phyloP scores from a whole-genome alignment of 2,797 vertebrate species.

The Odontamblyopus rebecca region DNA sequence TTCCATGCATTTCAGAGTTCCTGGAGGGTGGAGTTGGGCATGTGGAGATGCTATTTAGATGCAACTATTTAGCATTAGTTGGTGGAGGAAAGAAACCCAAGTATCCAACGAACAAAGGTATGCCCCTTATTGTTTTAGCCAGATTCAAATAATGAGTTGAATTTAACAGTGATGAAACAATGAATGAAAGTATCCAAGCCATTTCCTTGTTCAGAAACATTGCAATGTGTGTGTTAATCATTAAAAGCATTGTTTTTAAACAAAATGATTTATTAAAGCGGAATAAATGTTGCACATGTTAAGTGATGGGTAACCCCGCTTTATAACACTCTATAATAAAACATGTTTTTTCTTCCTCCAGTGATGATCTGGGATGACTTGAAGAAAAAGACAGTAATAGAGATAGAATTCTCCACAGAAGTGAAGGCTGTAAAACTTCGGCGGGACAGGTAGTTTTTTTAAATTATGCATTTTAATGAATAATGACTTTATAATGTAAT shows the following conservation, averaged over 20 bases:
- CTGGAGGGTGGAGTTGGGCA: slow-evolving; percentile 95
- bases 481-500: background rate
- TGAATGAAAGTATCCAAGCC: background rate
- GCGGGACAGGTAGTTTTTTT: slow-evolving; percentile 84
- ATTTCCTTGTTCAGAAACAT: background rate
- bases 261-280: background rate
- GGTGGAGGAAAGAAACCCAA: slow-evolving; percentile 98
- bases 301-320: background rate
- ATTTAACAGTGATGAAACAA: background rate
- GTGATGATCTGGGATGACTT: slow-evolving; percentile 99
- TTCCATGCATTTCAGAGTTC: slow-evolving; percentile 83
- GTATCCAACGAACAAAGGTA: slow-evolving; percentile 99
- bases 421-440: slow-evolving; percentile 97
- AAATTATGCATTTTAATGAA: background rate
- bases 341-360: slow-evolving; percentile 41
- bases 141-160: background rate
- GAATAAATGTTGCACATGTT: background rate
- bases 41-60: slow-evolving; percentile 97
- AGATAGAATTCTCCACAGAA: slow-evolving; percentile 98
- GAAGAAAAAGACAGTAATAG: slow-evolving; percentile 99
- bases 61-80: slow-evolving; percentile 96
- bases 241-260: background rate
- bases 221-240: background rate
- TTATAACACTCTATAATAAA: background rate
- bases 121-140: background rate